Base-by-base conservation (phyloP, 2,888 invertebrate species). In the Drosophila formosana region DNA sequence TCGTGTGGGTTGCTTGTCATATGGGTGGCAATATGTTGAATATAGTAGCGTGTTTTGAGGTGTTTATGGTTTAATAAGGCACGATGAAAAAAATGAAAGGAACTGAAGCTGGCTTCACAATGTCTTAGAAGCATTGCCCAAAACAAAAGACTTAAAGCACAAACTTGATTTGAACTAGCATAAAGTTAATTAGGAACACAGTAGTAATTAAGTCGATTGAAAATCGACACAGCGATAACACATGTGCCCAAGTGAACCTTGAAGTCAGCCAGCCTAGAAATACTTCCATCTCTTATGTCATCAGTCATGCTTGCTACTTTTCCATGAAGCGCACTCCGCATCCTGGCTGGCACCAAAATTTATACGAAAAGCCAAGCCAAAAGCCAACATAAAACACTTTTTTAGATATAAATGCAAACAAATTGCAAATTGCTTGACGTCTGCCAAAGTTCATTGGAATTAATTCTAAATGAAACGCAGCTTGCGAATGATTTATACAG, bases 21-120 rank as follows among this genome's bases (percentile, higher is more conserved):
- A 64, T 72, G 85, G 81, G 78, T 82, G 80, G 77, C 77, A 70
- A 73, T 55, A 72, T 66, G 67, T 80, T 85, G 68, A 83, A 82
- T 71, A 74, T 74, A 74, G 88, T 85, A 89, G 84, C 88, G 77
- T 72, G 88, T 66, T 76, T 76, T 72, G 72, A 89, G 73, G 88
- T 85, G 89, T 85, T 85, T 85, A 85, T 89, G 76, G 81, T 86
- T 84, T 76, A 89, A 84, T 89, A 81, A 89, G 71, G 78, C 56
- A 55, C 66, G 72, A 73, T 86, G 76, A 25, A 43, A 69, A 69
- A 75, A 84, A 78, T 72, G 66, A 85, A 79, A 88, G 82, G 71
- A 69, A 61, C 53, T 66, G 50, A 62, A 26, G 45, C 26, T 41
- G 47, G 9, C 25, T 5, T 7, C 58, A 66, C 66, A 58, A 63